Evolutionary conservation across 2,888 invertebrate genomes (phyloP).

Genomic region (Notocelia uddmanniana): DNA sequence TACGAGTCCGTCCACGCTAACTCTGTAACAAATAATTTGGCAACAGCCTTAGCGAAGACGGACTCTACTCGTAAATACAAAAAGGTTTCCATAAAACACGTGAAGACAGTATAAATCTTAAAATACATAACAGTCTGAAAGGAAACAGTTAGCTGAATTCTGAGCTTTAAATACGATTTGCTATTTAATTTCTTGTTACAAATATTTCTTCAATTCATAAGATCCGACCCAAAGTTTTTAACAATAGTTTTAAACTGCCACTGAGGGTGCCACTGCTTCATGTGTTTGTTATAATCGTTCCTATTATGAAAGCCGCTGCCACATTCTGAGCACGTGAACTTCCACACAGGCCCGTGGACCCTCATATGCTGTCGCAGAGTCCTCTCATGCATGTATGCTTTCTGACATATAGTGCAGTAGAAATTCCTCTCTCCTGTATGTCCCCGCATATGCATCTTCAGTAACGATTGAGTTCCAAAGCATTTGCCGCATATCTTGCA

Average conservation of each 20-base stretch:
- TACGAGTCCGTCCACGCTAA: too few relatives aligned
- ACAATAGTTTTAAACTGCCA: constrained; percentile 71
- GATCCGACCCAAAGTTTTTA: constrained; percentile 63
- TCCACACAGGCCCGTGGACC: constrained; percentile 71
- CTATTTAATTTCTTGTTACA: not conserved
- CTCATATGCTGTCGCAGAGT: constrained; percentile 78
- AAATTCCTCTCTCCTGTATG: constrained; percentile 79
- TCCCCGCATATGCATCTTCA: constrained; percentile 76
- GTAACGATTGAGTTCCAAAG: constrained; percentile 71
- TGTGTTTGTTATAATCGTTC: constrained; percentile 74
- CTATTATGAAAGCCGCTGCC: constrained; percentile 72
- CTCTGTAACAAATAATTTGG: too few relatives aligned
- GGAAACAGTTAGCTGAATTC: too few relatives aligned
- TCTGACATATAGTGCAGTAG: constrained; percentile 72
- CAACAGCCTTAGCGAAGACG: too few relatives aligned
- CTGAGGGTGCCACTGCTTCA: constrained; percentile 79
- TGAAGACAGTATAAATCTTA: too few relatives aligned
- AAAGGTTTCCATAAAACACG: too few relatives aligned
- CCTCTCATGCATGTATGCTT: constrained; percentile 78
- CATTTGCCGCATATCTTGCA: constrained; percentile 77
- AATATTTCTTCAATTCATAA: constrained; percentile 47
- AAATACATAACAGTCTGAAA: not conserved
- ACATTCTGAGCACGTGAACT: constrained; percentile 71
- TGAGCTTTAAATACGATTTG: not conserved
- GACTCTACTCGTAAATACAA: too few relatives aligned